phyloP scores from a whole-genome alignment of 2,797 vertebrate genomes.

The Cryptoblepharus egeriae region DNA sequence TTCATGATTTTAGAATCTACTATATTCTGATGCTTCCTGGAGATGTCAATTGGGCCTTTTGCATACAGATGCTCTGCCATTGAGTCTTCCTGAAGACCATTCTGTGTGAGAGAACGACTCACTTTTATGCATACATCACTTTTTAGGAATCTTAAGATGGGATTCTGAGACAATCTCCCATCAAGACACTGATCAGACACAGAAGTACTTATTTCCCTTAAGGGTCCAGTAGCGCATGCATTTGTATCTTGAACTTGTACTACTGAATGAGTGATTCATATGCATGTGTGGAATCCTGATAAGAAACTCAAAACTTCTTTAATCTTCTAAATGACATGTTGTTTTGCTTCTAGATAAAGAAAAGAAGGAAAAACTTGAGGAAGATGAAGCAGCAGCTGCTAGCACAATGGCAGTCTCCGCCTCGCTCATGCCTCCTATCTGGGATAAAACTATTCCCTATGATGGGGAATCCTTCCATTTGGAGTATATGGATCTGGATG shows the following conservation, averaged over 20 bases:
- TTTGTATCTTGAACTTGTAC: too few relatives aligned
- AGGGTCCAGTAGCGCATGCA: not conserved
- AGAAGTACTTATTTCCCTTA: not conserved
- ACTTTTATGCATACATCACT: not conserved
- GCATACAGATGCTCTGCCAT: too few relatives aligned
- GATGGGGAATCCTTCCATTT: slow-evolving; percentile 97
- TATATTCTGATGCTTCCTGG: too few relatives aligned
- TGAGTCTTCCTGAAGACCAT: too few relatives aligned
- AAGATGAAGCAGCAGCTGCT: slow-evolving; percentile 80
- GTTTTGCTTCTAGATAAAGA: slow-evolving; percentile 80
- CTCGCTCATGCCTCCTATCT: slow-evolving; percentile 94
- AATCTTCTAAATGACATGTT: slow-evolving; percentile 38
- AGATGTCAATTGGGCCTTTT: too few relatives aligned
- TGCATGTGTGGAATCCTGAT: not conserved
- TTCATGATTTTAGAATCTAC: too few relatives aligned
- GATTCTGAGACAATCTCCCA: not conserved
- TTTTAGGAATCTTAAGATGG: not conserved
- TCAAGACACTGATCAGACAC: not conserved
- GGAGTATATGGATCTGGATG: slow-evolving; percentile 99
- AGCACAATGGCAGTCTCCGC: slow-evolving; percentile 88
- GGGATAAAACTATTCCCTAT: slow-evolving; percentile 98
- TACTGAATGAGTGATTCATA: not conserved
- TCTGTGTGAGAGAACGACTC: not conserved
- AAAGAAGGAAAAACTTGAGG: slow-evolving; percentile 84
- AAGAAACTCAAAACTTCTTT: slow-evolving; percentile 10